A percentile compares a stretch with the other conserved stretches of the same genome.
Evolutionary conservation across 2,888 invertebrate genomes (phyloP).

Genomic region (Caenorhabditis doughertyi): DNA sequence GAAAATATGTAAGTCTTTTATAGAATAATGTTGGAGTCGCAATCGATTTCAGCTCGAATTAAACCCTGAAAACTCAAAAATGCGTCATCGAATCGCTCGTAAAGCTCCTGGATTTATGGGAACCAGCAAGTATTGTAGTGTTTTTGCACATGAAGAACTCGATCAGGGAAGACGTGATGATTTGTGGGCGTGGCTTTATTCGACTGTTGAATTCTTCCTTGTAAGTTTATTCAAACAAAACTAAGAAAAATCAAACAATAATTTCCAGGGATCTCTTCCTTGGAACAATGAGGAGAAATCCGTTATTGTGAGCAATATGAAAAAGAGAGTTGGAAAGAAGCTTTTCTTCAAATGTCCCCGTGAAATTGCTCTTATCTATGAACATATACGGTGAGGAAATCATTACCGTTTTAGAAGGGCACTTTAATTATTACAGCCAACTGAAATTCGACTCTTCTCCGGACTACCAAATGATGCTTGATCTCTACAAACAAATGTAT

Average conservation of each 20-base stretch:
- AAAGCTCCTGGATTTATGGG: slow-evolving; percentile 71
- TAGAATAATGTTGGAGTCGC: background rate
- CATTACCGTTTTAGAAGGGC: background rate
- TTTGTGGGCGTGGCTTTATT: slow-evolving; percentile 78
- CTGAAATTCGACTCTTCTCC: slow-evolving; percentile 65
- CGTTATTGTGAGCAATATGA: slow-evolving; percentile 51
- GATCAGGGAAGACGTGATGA: slow-evolving; percentile 79
- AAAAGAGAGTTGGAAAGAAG: slow-evolving; percentile 53
- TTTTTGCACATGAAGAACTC: slow-evolving; percentile 64
- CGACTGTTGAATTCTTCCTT: slow-evolving; percentile 75
- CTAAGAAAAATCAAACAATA: background rate
- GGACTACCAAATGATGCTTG: slow-evolving; percentile 63
- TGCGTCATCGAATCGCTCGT: slow-evolving; percentile 65
- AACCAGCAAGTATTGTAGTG: slow-evolving; percentile 73
- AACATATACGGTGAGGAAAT: slow-evolving; percentile 60
- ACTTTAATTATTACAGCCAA: slow-evolving; percentile 21
- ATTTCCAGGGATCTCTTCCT: slow-evolving; percentile 63
- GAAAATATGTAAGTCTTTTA: slow-evolving; percentile 55
- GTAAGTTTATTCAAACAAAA: background rate
- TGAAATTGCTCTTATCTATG: slow-evolving; percentile 63
- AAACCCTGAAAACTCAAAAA: slow-evolving; percentile 13
- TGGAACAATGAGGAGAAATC: slow-evolving; percentile 65
- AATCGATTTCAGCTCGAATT: slow-evolving; percentile 48
- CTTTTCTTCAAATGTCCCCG: slow-evolving; percentile 67
- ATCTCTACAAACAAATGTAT: slow-evolving; percentile 56